Evolutionary conservation across 2,888 invertebrate genomes (phyloP), one percentile per base, ranked within the genome.

Genomic region (Lacanobia wlatinum): DNA sequence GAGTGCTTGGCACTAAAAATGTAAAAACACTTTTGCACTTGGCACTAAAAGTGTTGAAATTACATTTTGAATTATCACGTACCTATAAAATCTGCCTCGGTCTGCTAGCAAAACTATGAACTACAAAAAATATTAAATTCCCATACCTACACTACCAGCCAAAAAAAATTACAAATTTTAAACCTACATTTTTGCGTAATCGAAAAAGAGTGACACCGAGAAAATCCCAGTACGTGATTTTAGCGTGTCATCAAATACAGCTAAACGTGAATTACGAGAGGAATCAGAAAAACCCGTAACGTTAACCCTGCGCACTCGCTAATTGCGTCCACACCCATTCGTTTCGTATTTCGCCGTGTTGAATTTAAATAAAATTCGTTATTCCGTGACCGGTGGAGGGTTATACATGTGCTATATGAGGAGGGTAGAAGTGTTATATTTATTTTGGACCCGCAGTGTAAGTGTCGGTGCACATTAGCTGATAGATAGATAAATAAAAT

Each of bases 241-340:
- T 56, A 60, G 50, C 70, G 70, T 79, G 76, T 79, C 85, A 85
- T 86, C 70, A 85, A 84, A 84, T 70, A 83, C 78, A 69, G 77
- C 79, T 83, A 83, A 85, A 77, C 62, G 74, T 84, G 69, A 83
- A 86, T 86, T 86, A 83, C 81, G 74, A 82, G 66, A 72, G 78
- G 67, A 83, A 85, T 85, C 78, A 78, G 67, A 85, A 84, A 85
- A 83, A 76, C 53, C 56, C 69, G 73, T 73, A 62, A 64, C 78
- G 74, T 73, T 82, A 84, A 80, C 83, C 78, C 78, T 78, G 61
- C 76, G 67, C 70, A 72, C 62, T 82, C 76, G 86, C 88, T 90
- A 90, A 90, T 90, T 90, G 86, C 89, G 84, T 83, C 83, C 86
- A 73, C 69, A 84, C 82, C 82, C 86, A 84, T 86, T 88, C 85